Conservation (phyloP, 1,140 invertebrate genomes). For the Copidosoma floridanum region DNA sequence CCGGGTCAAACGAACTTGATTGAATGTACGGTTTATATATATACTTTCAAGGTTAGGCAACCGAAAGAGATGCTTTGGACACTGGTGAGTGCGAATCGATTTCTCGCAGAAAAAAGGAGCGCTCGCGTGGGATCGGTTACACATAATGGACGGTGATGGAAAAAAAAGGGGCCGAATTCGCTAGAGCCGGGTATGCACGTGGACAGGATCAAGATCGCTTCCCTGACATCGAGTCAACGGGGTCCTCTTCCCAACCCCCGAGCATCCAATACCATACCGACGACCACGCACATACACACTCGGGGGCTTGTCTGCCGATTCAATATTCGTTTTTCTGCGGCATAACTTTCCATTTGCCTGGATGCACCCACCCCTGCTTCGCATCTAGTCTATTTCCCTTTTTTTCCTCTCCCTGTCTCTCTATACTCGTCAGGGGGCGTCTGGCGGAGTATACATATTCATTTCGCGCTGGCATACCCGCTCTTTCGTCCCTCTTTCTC, state of each 20-base stretch:
- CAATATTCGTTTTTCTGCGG: conserved; percentile 55
- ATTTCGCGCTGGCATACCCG: neutral
- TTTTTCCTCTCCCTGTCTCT: conserved; percentile 24
- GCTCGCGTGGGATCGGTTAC: no score
- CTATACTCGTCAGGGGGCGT: neutral
- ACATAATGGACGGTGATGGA: neutral
- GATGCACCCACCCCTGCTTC: no score
- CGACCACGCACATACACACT: conserved; percentile 25
- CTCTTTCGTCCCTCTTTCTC: neutral
- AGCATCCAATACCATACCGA: conserved; percentile 29
- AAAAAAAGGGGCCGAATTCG: neutral
- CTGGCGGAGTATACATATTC: neutral
- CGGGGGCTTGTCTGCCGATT: conserved; percentile 43
- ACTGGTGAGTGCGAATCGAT: no score
- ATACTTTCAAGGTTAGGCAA: no score
- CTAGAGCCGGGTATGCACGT: no score
- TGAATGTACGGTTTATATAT: no score
- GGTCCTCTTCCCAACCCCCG: conserved; percentile 24
- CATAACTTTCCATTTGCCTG: conserved; percentile 56
- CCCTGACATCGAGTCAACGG: conserved; percentile 41
- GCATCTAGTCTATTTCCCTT: conserved; percentile 34
- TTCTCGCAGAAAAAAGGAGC: no score
- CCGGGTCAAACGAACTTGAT: no score
- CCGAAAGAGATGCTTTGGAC: no score
- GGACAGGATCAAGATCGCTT: conserved; percentile 32